phyloP scores from a whole-genome alignment of 2,113 vertebrate genomes.

The Desmodus rotundus region DNA sequence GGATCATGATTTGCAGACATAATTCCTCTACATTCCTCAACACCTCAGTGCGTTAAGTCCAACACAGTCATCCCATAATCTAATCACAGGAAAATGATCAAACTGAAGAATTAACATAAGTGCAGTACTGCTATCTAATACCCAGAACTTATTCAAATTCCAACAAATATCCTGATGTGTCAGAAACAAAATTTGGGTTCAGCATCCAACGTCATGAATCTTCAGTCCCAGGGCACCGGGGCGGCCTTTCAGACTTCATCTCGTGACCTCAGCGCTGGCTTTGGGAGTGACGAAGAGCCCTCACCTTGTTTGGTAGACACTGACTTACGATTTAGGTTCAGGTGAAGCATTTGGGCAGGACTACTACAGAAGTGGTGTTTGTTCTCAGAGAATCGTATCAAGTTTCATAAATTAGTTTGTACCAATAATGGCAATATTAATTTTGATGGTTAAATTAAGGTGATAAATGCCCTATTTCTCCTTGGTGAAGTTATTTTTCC shows the following conservation, averaged over 20 bases:
- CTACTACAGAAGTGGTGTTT: neutral
- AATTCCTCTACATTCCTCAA: neutral
- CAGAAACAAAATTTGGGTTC: neutral
- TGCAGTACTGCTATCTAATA: neutral
- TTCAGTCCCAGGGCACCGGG: neutral
- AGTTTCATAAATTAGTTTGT: neutral
- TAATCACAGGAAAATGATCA: neutral
- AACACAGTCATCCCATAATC: neutral
- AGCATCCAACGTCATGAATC: neutral
- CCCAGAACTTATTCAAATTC: neutral
- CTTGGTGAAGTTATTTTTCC: neutral
- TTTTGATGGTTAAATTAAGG: neutral
- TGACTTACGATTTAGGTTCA: neutral
- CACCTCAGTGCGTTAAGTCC: neutral
- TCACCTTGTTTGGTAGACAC: neutral
- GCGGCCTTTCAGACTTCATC: neutral
- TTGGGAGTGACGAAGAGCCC: neutral
- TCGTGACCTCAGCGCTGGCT: neutral
- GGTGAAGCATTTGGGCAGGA: neutral
- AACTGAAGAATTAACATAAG: neutral
- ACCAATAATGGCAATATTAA: neutral
- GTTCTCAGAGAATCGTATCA: neutral
- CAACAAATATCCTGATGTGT: neutral
- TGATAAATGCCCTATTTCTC: neutral
- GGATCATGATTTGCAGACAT: neutral